Evolutionary conservation across 2,113 vertebrate genomes (phyloP).

Genomic region (Mohoua ochrocephala): DNA sequence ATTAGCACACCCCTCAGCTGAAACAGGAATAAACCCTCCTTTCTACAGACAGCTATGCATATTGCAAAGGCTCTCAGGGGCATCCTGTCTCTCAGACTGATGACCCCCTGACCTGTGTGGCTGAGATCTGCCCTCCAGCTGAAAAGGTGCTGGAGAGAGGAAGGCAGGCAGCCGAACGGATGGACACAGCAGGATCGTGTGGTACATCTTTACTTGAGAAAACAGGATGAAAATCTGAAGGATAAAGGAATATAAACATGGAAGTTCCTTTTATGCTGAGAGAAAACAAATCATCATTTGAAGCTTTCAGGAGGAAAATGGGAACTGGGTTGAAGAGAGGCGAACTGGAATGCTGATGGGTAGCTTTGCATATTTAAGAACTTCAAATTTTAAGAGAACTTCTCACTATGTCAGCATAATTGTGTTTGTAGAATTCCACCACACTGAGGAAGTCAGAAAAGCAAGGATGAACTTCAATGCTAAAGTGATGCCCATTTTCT

Average conservation of each 20-base stretch:
- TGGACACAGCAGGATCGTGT: accelerated
- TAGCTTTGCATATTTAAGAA: background rate
- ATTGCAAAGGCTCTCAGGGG: background rate
- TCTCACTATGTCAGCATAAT: background rate
- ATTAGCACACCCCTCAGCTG: conserved; percentile 16
- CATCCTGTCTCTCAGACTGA: background rate
- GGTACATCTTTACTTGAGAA: background rate
- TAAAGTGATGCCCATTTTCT: background rate
- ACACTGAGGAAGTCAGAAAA: background rate
- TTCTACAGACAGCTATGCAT: background rate
- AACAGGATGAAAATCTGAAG: background rate
- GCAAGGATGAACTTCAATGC: background rate
- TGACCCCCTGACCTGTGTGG: background rate
- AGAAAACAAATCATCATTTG: background rate
- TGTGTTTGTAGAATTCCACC: background rate
- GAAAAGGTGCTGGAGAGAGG: background rate
- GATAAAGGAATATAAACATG: background rate
- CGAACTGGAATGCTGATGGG: background rate
- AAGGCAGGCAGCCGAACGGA: background rate
- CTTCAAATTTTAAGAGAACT: background rate
- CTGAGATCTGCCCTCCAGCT: background rate
- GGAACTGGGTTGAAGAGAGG: background rate
- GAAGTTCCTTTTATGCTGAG: background rate
- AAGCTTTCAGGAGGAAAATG: background rate
- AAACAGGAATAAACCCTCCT: background rate